A percentile compares a stretch with the other conserved stretches of the same genome.
These are phyloP conservation scores for Caerostris extrusa DNA, from an alignment of 1,140 invertebrate genomes.

Conservation along the genomic window DNA sequence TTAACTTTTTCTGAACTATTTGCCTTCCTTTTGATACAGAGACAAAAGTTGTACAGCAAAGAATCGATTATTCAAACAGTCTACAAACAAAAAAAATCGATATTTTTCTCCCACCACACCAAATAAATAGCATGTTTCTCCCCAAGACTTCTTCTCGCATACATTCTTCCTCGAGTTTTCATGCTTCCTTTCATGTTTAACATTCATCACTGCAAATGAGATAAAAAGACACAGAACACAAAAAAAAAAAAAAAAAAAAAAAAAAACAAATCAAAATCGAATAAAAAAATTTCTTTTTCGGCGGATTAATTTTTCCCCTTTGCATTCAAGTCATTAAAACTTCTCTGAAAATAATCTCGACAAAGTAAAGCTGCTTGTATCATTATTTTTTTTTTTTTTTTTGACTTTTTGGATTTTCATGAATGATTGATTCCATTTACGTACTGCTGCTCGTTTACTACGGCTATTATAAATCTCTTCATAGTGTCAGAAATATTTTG, in stretches of 20 bases:
- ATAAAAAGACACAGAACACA: neutral
- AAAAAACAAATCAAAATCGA: neutral
- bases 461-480: slow-evolving; percentile 11
- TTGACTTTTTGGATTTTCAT: neutral
- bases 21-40: no score
- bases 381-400: no score
- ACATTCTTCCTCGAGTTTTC: neutral
- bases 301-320: neutral
- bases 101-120: neutral
- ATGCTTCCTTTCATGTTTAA: slow-evolving; percentile 11
- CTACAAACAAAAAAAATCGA: no score
- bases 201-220: slow-evolving; percentile 36
- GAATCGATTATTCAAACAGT: no score
- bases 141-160: neutral
- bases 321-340: slow-evolving; percentile 4
- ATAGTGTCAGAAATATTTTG: neutral
- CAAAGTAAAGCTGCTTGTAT: neutral
- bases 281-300: neutral
- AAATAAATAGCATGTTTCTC: no score
- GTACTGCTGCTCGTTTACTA: neutral
- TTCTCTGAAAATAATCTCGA: neutral
- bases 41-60: neutral
- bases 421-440: slow-evolving; percentile 19
- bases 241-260: no score
- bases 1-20: no score